These are phyloP conservation scores for Protophormia terraenovae DNA, from an alignment of 2,888 invertebrate species.

Conservation along the genomic window DNA sequence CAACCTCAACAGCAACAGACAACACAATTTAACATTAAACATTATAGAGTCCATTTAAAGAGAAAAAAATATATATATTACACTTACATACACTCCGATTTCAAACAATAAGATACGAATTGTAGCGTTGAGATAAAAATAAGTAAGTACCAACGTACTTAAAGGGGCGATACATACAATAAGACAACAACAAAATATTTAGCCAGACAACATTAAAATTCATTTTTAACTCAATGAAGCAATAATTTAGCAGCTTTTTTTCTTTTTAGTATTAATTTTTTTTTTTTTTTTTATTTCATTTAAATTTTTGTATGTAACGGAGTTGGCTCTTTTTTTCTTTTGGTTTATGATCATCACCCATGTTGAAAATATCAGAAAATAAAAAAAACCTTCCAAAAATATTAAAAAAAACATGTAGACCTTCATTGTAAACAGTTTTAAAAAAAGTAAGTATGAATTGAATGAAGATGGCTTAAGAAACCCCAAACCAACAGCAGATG, in stretches of 20 bases:
- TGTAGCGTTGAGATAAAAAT: slow-evolving; percentile 23
- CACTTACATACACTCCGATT: neutral
- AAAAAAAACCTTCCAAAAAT: slow-evolving; percentile 13
- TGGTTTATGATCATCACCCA: slow-evolving; percentile 5
- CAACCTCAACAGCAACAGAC: neutral
- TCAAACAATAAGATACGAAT: slow-evolving; percentile 9
- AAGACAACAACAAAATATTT: neutral
- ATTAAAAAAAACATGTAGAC: slow-evolving; percentile 54
- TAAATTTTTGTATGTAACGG: slow-evolving; percentile 22
- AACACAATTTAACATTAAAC: slow-evolving; percentile 8
- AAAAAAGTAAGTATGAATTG: neutral
- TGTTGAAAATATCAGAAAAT: neutral
- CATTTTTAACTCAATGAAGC: slow-evolving; percentile 61
- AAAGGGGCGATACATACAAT: neutral
- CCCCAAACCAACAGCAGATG: slow-evolving; percentile 31
- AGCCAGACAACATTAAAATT: slow-evolving; percentile 53
- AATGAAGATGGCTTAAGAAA: slow-evolving; percentile 25
- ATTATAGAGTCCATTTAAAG: slow-evolving; percentile 17
- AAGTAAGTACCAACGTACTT: neutral
- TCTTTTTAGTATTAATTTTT: neutral
- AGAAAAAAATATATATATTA: neutral
- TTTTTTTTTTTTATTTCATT: neutral
- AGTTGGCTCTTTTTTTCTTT: neutral
- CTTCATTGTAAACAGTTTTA: slow-evolving; percentile 20
- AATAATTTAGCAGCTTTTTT: slow-evolving; percentile 60